phyloP scores from a whole-genome alignment of 2,888 invertebrate genomes.

The Doris montereyensis region DNA sequence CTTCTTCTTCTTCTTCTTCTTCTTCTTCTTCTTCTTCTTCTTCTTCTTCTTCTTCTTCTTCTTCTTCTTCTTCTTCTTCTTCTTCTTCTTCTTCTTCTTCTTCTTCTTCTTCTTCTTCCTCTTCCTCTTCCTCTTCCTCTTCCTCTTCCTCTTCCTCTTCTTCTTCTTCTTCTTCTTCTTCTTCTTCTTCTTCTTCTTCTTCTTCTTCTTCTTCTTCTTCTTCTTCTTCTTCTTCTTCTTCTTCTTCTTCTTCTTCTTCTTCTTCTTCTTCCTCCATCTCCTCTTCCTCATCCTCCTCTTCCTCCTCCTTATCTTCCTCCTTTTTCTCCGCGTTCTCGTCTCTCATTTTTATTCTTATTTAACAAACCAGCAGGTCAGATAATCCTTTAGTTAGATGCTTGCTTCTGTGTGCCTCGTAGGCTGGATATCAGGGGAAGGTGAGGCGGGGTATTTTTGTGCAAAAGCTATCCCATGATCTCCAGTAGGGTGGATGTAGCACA shows the following conservation, averaged over 20 bases:
- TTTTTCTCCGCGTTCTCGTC: neutral
- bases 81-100: constrained; percentile 5
- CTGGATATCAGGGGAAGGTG: too few relatives aligned
- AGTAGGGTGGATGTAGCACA: too few relatives aligned
- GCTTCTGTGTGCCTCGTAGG: too few relatives aligned
- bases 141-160: neutral
- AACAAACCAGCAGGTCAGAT: neutral
- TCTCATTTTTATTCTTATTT: neutral
- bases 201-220: neutral
- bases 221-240: neutral
- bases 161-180: constrained; percentile 14
- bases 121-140: neutral
- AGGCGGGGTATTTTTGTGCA: too few relatives aligned
- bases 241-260: constrained; percentile 18
- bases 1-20: neutral
- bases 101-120: neutral
- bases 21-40: neutral
- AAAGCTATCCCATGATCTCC: too few relatives aligned
- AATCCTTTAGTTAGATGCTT: too few relatives aligned
- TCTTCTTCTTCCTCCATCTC: too few relatives aligned
- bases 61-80: too few relatives aligned
- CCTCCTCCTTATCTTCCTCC: too few relatives aligned
- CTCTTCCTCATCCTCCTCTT: too few relatives aligned
- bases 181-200: neutral
- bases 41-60: neutral